Conservation (phyloP, 2,113 vertebrate species). For the Nyctereutes procyonoides region DNA sequence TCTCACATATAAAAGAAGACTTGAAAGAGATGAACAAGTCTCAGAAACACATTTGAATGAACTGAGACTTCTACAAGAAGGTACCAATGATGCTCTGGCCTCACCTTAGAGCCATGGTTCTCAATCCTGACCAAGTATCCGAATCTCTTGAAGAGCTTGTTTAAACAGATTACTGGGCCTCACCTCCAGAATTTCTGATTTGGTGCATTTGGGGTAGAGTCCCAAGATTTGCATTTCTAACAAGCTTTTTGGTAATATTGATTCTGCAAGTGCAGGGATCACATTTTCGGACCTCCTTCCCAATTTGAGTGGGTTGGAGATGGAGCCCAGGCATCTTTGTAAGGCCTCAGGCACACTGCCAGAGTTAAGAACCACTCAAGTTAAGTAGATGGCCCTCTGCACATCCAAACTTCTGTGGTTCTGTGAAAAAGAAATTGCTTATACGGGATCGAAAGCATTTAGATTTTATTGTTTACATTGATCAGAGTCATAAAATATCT, state of each 20-base stretch:
- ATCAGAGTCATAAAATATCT: neutral
- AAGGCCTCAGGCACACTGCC: fast-evolving
- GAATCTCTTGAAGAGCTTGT: neutral
- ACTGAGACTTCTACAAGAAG: too few relatives aligned
- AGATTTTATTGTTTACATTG: neutral
- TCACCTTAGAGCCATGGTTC: fast-evolving
- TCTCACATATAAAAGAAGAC: neutral
- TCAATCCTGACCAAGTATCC: fast-evolving
- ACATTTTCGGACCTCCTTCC: neutral
- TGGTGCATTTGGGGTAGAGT: too few relatives aligned
- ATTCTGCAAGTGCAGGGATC: neutral
- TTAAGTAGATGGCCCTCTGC: fast-evolving
- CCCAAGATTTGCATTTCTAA: fast-evolving
- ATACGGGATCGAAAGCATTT: neutral
- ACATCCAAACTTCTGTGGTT: neutral
- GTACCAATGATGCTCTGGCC: fast-evolving
- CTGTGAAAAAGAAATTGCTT: neutral
- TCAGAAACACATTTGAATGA: neutral
- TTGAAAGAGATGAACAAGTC: neutral
- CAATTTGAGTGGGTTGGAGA: too few relatives aligned
- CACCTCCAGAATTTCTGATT: neutral
- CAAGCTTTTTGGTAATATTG: neutral
- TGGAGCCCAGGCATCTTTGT: fast-evolving
- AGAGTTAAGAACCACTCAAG: too few relatives aligned
- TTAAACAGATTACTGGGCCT: fast-evolving